Conservation (phyloP, 1,140 invertebrate genomes). For the Platyscapa corneri region DNA sequence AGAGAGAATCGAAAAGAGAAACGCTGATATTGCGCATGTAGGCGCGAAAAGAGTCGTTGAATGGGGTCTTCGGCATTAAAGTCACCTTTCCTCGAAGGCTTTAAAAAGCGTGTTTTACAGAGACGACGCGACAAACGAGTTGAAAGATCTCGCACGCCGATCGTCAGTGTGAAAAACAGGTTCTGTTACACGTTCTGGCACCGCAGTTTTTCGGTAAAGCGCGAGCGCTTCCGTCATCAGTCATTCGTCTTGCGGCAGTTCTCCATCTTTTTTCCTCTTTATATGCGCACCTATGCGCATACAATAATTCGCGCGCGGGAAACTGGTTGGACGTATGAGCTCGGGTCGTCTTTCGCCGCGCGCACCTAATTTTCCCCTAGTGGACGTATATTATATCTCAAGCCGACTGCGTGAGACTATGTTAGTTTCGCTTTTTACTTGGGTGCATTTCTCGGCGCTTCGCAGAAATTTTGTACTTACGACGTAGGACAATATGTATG, state of each 20-base stretch:
- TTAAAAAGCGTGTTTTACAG: slow-evolving; percentile 18
- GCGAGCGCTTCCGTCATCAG: slow-evolving; percentile 35
- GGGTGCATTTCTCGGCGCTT: neutral
- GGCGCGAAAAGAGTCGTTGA: neutral
- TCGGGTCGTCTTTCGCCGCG: neutral
- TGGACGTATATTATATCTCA: neutral
- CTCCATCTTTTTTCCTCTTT: neutral
- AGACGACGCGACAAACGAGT: slow-evolving; percentile 16
- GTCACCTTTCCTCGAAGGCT: slow-evolving; percentile 24
- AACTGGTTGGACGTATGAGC: slow-evolving; percentile 17
- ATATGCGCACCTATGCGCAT: neutral
- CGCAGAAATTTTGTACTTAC: neutral
- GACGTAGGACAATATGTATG: neutral
- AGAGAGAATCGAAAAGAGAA: slow-evolving; percentile 2
- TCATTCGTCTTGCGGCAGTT: slow-evolving; percentile 12
- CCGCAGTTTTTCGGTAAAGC: slow-evolving; percentile 33
- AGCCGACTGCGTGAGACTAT: slow-evolving; percentile 24
- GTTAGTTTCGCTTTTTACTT: slow-evolving; percentile 26
- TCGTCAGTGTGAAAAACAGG: slow-evolving; percentile 27
- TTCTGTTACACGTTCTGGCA: neutral
- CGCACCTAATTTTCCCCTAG: slow-evolving; percentile 30
- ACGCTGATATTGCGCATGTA: slow-evolving; percentile 4
- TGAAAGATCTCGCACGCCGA: slow-evolving; percentile 3
- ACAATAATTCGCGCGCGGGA: slow-evolving; percentile 14
- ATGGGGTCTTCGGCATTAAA: slow-evolving; percentile 28